Evolutionary conservation across 2,888 invertebrate species (phyloP).

Genomic region (Nebria salina): DNA sequence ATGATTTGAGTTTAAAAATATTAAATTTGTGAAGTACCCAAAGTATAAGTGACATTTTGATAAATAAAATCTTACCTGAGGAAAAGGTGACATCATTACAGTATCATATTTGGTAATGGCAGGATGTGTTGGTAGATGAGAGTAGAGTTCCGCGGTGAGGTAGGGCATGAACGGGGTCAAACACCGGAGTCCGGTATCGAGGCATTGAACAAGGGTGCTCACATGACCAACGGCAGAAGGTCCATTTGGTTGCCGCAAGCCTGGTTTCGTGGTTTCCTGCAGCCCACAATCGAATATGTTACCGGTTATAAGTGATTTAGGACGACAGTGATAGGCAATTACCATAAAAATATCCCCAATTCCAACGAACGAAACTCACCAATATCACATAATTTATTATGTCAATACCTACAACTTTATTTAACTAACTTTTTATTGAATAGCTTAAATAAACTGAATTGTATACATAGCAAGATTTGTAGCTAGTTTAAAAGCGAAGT

Average conservation of each 20-base stretch:
- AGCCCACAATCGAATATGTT: slow-evolving; percentile 43
- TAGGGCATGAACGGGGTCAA: slow-evolving; percentile 98
- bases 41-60: too few relatives aligned
- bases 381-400: not conserved
- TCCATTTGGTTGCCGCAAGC: slow-evolving; percentile 70
- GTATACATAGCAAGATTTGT: not conserved
- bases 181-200: slow-evolving; percentile 86
- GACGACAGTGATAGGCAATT: not conserved
- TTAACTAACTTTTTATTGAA: not conserved
- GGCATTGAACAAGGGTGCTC: slow-evolving; percentile 80
- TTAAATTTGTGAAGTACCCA: too few relatives aligned
- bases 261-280: slow-evolving; percentile 88
- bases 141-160: slow-evolving; percentile 94
- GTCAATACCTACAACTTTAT: not conserved
- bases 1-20: too few relatives aligned
- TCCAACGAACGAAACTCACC: not conserved
- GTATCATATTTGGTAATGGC: slow-evolving; percentile 48
- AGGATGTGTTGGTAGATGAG: slow-evolving; percentile 75
- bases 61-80: slow-evolving; percentile 51
- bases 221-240: slow-evolving; percentile 70
- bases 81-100: slow-evolving; percentile 49
- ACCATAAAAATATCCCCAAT: not conserved
- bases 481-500: too few relatives aligned
- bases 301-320: not conserved
- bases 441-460: not conserved